phyloP scores from a whole-genome alignment of 1,140 invertebrate species.

The Pogonomyrmex barbatus region DNA sequence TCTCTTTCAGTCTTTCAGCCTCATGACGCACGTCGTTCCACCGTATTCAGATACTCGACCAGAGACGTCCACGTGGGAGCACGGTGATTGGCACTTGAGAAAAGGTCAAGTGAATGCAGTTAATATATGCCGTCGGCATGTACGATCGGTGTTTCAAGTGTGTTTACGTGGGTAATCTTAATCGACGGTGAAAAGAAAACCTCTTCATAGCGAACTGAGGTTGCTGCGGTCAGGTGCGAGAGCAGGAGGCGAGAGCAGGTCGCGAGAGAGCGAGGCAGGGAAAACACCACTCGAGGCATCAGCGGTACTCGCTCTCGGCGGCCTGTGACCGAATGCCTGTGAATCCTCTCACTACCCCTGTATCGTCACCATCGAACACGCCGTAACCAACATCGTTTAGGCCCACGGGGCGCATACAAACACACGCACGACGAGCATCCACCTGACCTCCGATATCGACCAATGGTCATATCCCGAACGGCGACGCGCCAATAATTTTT shows the following conservation, averaged over 20 bases:
- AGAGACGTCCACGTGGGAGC: constrained; percentile 4
- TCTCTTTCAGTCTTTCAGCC: constrained; percentile 12
- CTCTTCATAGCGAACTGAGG: constrained; percentile 50
- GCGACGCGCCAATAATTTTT: constrained; percentile 28
- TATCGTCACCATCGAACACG: constrained; percentile 60
- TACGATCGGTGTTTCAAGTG: constrained; percentile 68
- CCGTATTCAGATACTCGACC: constrained; percentile 54
- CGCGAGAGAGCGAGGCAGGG: constrained; percentile 51
- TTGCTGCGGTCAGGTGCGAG: constrained; percentile 61
- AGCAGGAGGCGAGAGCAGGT: constrained; percentile 52
- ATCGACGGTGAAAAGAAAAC: constrained; percentile 75
- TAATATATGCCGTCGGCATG: constrained; percentile 61
- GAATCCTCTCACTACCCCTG: constrained; percentile 21
- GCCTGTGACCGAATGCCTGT: constrained; percentile 72
- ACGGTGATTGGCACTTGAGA: constrained; percentile 54
- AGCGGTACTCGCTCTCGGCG: constrained; percentile 51
- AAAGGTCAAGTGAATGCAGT: constrained; percentile 78
- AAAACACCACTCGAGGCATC: constrained; percentile 70
- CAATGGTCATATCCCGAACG: constrained; percentile 6
- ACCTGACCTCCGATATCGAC: constrained; percentile 64
- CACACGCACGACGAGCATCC: constrained; percentile 7
- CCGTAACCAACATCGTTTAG: constrained; percentile 35
- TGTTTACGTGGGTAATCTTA: constrained; percentile 82
- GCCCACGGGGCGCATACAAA: constrained; percentile 10
- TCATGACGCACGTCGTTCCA: constrained; percentile 18